Evolutionary conservation across 2,888 invertebrate genomes (phyloP).

Genomic region (Drosophila rellima): DNA sequence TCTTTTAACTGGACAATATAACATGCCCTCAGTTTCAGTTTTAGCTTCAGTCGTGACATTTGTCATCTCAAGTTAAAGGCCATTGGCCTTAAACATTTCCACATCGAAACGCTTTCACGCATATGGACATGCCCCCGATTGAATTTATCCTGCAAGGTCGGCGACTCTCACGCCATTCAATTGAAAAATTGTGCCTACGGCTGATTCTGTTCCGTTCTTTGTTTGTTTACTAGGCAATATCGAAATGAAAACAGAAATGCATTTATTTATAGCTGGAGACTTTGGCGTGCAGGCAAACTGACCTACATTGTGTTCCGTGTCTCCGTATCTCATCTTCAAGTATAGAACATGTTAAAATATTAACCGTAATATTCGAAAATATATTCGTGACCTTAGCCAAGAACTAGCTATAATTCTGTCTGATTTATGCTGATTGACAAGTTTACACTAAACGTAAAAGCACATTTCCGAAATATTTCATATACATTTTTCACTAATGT

Average conservation of each 20-base stretch:
- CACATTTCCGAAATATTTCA: conserved; percentile 28
- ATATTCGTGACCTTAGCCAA: conserved; percentile 58
- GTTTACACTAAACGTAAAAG: conserved; percentile 46
- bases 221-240: conserved; percentile 65
- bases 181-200: conserved; percentile 45
- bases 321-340: conserved; percentile 34
- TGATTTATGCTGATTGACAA: conserved; percentile 59
- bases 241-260: conserved; percentile 59
- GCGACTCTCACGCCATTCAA: conserved; percentile 37
- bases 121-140: conserved; percentile 51
- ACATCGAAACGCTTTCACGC: conserved; percentile 18
- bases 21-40: conserved; percentile 26
- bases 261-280: conserved; percentile 69
- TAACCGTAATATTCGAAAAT: conserved; percentile 36
- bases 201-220: conserved; percentile 25
- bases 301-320: conserved; percentile 69
- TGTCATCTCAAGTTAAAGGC: conserved; percentile 42
- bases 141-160: conserved; percentile 60
- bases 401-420: conserved; percentile 33
- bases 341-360: conserved; percentile 47
- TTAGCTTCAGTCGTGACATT: conserved; percentile 30
- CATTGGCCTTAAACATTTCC: conserved; percentile 42
- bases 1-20: conserved; percentile 19
- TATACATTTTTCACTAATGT: conserved; percentile 41
- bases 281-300: conserved; percentile 55